Conservation (phyloP, 2,113 vertebrate species). For the Strix uralensis region DNA sequence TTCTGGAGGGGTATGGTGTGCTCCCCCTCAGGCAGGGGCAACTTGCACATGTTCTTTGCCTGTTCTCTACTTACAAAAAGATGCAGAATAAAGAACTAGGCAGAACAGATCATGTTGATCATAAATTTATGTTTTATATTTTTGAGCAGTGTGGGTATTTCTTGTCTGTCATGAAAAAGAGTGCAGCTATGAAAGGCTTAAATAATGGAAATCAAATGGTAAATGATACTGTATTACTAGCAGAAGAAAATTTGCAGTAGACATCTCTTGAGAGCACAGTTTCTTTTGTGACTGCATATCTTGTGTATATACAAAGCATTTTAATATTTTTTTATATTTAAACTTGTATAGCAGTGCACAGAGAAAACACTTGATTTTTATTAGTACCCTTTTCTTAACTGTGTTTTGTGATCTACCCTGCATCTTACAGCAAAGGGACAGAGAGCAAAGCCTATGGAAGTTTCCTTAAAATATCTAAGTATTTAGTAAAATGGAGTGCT, state of each 20-base stretch:
- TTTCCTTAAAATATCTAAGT: accelerated
- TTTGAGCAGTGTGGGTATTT: accelerated
- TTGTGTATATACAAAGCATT: background rate
- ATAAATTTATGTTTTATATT: background rate
- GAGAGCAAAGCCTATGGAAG: background rate
- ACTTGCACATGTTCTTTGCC: background rate
- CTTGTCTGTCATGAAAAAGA: background rate
- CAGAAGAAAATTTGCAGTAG: background rate
- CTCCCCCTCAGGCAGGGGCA: too few species aligned
- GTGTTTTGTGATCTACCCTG: background rate
- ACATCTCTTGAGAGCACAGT: background rate
- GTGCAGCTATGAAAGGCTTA: background rate
- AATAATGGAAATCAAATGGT: background rate
- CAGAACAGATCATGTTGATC: background rate
- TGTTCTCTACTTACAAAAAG: background rate
- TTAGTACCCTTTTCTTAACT: background rate
- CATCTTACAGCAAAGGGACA: background rate
- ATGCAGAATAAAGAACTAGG: background rate
- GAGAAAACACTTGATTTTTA: background rate
- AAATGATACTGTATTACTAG: background rate
- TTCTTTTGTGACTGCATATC: background rate
- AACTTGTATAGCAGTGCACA: background rate
- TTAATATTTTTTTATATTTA: background rate
- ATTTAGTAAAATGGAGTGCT: background rate
- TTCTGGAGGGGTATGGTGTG: background rate